These are phyloP conservation scores for Aricia artaxerxes DNA, from an alignment of 2,888 invertebrate species.

Conservation along the genomic window DNA sequence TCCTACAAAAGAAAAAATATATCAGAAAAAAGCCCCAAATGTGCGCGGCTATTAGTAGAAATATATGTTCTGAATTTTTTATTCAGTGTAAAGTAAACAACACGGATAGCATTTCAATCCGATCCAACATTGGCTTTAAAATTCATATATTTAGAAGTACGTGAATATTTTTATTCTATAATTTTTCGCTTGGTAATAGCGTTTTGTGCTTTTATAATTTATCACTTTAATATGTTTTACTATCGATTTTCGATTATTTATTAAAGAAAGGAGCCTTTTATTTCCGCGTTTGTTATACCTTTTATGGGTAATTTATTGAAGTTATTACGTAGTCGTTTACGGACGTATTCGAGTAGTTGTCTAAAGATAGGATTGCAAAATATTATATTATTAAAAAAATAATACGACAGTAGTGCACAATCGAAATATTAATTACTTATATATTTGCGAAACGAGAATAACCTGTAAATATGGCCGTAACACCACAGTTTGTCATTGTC, in stretches of 20 bases:
- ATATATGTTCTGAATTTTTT: slow-evolving; percentile 73
- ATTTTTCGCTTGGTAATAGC: not conserved
- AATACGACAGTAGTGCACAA: not conserved
- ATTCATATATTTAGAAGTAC: slow-evolving; percentile 10
- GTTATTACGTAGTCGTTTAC: not conserved
- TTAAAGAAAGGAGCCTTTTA: not conserved
- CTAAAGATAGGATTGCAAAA: not conserved
- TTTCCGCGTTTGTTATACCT: not conserved
- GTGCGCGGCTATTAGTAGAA: slow-evolving; percentile 73
- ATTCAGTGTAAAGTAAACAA: slow-evolving; percentile 56
- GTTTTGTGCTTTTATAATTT: slow-evolving; percentile 1
- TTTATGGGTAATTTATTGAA: not conserved
- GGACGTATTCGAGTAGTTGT: not conserved
- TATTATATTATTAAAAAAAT: not conserved
- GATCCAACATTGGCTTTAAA: slow-evolving; percentile 21
- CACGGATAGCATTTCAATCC: slow-evolving; percentile 52
- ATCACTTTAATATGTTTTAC: slow-evolving; percentile 11
- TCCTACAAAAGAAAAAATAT: slow-evolving; percentile 76
- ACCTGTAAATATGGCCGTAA: slow-evolving; percentile 40
- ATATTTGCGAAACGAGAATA: slow-evolving; percentile 26
- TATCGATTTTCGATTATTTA: slow-evolving; percentile 5
- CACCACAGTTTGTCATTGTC: slow-evolving; percentile 43
- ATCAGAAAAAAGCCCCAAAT: slow-evolving; percentile 64
- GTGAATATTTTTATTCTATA: slow-evolving; percentile 19
- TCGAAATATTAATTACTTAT: slow-evolving; percentile 11